Percentiles rank a stretch among this genome's conserved stretches.
Conservation (phyloP, 1,140 invertebrate species). For the Drosophila paulistorum region DNA sequence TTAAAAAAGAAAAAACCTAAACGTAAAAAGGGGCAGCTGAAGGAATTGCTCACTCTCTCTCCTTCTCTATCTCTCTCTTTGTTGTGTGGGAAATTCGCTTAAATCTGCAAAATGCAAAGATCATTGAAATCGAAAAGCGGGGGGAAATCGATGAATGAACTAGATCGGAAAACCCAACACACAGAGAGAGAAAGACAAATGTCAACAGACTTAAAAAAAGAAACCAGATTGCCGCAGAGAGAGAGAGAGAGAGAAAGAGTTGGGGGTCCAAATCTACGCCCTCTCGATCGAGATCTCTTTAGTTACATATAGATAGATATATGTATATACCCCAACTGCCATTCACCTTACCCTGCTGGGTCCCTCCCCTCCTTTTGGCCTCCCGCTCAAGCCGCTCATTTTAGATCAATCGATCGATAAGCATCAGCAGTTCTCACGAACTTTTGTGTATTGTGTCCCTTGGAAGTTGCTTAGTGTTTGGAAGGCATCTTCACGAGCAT, state of each 20-base stretch:
- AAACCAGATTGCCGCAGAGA: not conserved
- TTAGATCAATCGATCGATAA: conserved; percentile 11
- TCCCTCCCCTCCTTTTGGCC: not conserved
- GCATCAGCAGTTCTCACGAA: conserved; percentile 7
- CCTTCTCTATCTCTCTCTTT: no score
- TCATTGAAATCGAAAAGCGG: not conserved
- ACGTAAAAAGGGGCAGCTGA: not conserved
- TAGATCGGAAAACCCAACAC: conserved; percentile 3
- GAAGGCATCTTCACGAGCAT: not conserved
- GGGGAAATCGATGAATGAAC: conserved; percentile 6
- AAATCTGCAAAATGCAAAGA: conserved; percentile 8
- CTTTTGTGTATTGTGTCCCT: conserved; percentile 1
- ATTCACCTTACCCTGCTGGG: not conserved
- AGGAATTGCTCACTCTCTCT: not conserved
- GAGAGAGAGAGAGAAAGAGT: not conserved
- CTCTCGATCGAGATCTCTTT: not conserved
- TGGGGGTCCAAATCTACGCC: not conserved
- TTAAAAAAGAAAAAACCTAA: conserved; percentile 15
- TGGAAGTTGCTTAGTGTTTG: not conserved
- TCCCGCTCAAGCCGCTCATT: not conserved
- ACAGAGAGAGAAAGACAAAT: not conserved
- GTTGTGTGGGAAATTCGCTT: conserved; percentile 7
- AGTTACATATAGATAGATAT: no score
- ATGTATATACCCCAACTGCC: not conserved
- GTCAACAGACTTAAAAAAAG: not conserved